A percentile compares a stretch with the other conserved stretches of the same genome.
Evolutionary conservation across 2,113 vertebrate species (phyloP).

Genomic region (Cephalopholis sonnerati): DNA sequence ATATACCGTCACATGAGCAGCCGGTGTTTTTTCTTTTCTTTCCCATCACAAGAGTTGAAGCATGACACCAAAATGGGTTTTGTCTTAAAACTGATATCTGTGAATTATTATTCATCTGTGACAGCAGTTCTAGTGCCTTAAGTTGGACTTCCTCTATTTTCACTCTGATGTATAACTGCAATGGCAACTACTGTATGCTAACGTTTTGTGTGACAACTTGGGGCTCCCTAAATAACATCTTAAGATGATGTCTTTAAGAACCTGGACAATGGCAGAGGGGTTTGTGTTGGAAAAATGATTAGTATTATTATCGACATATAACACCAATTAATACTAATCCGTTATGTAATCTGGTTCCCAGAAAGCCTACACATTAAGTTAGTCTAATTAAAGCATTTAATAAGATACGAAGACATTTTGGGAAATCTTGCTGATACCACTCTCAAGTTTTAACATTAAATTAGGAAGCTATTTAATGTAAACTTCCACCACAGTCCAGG

Average conservation of each 20-base stretch:
- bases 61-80: neutral
- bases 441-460: neutral
- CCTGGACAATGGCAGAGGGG: neutral
- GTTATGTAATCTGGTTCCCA: neutral
- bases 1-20: neutral
- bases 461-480: too few relatives aligned
- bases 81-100: slow-evolving; percentile 16
- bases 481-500: too few relatives aligned
- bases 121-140: slow-evolving; percentile 76
- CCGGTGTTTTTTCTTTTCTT: neutral
- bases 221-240: neutral
- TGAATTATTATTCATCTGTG: slow-evolving; percentile 22
- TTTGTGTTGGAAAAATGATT: neutral
- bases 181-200: neutral
- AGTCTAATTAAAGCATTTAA: neutral
- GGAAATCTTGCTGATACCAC: neutral
- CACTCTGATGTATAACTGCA: slow-evolving; percentile 34
- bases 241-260: neutral
- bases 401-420: neutral
- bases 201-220: neutral
- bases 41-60: neutral
- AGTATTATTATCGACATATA: neutral
- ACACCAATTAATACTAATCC: too few relatives aligned
- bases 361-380: neutral
- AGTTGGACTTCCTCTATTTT: slow-evolving; percentile 66